These are phyloP conservation scores for Heterochromis multidens DNA, from an alignment of 2,113 vertebrate species.

Conservation along the genomic window DNA sequence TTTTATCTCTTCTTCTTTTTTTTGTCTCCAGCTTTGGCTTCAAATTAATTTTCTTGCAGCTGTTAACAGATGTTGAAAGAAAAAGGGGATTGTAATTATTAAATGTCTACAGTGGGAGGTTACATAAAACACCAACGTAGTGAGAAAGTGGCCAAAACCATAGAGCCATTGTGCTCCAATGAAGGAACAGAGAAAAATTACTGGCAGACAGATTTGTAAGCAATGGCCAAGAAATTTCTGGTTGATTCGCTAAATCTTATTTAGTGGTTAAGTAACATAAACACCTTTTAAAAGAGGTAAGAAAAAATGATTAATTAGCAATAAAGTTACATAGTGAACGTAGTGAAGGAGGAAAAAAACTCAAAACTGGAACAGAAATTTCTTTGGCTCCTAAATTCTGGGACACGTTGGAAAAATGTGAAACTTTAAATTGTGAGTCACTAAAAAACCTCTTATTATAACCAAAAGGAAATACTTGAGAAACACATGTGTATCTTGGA, in stretches of 20 bases:
- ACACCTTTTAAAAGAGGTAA: not conserved
- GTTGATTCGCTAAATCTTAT: slow-evolving; percentile 1
- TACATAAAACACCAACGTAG: slow-evolving; percentile 47
- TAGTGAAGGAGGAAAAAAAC: not conserved
- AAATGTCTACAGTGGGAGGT: slow-evolving; percentile 11
- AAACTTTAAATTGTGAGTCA: not conserved
- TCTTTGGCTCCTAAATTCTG: not conserved
- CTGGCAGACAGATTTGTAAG: slow-evolving; percentile 12
- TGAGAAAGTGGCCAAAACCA: slow-evolving; percentile 34
- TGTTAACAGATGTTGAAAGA: slow-evolving; percentile 52
- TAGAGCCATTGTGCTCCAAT: not conserved
- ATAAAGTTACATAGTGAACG: not conserved
- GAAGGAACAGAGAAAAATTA: not conserved
- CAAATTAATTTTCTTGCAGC: slow-evolving; percentile 65
- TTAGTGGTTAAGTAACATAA: slow-evolving; percentile 5
- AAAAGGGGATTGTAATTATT: slow-evolving; percentile 51
- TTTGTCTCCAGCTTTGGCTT: not conserved
- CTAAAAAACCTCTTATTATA: not conserved
- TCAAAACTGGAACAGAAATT: not conserved
- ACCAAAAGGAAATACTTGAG: not conserved
- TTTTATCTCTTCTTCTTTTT: not conserved
- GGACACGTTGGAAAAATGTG: not conserved
- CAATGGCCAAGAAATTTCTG: slow-evolving; percentile 7
- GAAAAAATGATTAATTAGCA: not conserved
- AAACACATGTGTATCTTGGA: not conserved